Evolutionary conservation across 2,888 invertebrate species (phyloP), one percentile per base, ranked within the genome.

Genomic region (Pandemis corylana): DNA sequence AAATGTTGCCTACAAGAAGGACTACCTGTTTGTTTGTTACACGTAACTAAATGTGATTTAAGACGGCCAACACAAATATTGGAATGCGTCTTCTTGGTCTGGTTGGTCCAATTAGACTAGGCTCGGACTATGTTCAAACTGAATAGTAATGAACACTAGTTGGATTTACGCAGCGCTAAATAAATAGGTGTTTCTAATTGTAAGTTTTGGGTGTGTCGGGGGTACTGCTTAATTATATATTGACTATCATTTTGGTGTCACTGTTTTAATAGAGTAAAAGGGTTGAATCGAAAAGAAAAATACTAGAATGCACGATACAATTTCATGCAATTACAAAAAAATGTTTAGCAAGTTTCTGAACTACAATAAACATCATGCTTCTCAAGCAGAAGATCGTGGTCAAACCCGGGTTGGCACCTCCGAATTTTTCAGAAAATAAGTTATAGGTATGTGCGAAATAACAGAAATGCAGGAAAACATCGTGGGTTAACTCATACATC

Each of bases 1-100:
- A 89, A 90, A 92, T 91, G 90, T 90, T 88, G 91, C 84, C 84
- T 79, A 83, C 90, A 89, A 89, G 90, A 87, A 28, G 59, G 59
- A 42, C 42, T 89, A 92, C 93, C 92, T 92, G 91, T 78, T 85
- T 87, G 85, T 87, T 91, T 88, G 92, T 92, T 89, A 90, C 89
- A 81, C 83, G 84, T 85, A 85, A 85, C 84, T 82, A 90, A 93
- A 94, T 94, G 89, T 90, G 90, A 93, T 94, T 94, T 93, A 91
- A 90, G 93, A 90, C 87, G 85, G 79, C 85, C 86, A 90, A 92
- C 86, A 90, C 93, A 93, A 94, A 93, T 91, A 92, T 90, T 92
- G 88, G 88, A 87, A 86, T 87, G 84, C 86, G 88, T 88, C 87
- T 90, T 89, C 87, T 90, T 87, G 85, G 87, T 83, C 83, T 84